These are phyloP conservation scores for Drosophila paramelanica DNA, from an alignment of 2,888 invertebrate genomes.

Conservation along the genomic window DNA sequence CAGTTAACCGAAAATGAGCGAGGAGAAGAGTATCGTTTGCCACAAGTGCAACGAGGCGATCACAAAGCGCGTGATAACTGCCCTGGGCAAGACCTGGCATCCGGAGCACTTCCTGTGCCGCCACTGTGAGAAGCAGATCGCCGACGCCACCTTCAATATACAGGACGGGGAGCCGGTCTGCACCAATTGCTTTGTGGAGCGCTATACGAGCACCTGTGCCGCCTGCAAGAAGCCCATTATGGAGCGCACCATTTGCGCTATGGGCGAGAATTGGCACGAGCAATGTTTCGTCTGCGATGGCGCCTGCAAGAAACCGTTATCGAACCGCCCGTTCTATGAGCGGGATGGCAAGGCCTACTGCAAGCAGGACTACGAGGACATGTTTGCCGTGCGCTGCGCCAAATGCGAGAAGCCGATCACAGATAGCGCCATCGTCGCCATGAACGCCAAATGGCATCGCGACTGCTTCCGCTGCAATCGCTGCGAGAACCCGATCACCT, in stretches of 20 bases:
- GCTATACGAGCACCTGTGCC: slow-evolving; percentile 94
- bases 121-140: slow-evolving; percentile 94
- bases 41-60: slow-evolving; percentile 75
- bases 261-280: slow-evolving; percentile 95
- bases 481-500: slow-evolving; percentile 90
- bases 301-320: slow-evolving; percentile 92
- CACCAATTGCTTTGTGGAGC: slow-evolving; percentile 92
- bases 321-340: slow-evolving; percentile 94
- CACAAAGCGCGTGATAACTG: slow-evolving; percentile 90
- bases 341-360: slow-evolving; percentile 93
- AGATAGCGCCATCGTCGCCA: slow-evolving; percentile 93
- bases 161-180: slow-evolving; percentile 93
- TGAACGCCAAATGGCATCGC: slow-evolving; percentile 96
- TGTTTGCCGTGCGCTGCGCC: slow-evolving; percentile 94
- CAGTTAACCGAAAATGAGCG: slow-evolving; percentile 35
- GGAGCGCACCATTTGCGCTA: slow-evolving; percentile 94
- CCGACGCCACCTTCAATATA: slow-evolving; percentile 93
- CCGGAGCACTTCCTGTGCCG: slow-evolving; percentile 97
- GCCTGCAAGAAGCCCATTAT: slow-evolving; percentile 94
- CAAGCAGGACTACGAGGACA: slow-evolving; percentile 92
- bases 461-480: slow-evolving; percentile 97
- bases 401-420: slow-evolving; percentile 92
- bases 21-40: slow-evolving; percentile 60
- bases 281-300: slow-evolving; percentile 94
- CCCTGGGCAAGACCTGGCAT: slow-evolving; percentile 96